Evolutionary conservation across 1,140 invertebrate genomes (phyloP), one percentile per base, ranked within the genome.

Genomic region (Leptopilina clavipes): DNA sequence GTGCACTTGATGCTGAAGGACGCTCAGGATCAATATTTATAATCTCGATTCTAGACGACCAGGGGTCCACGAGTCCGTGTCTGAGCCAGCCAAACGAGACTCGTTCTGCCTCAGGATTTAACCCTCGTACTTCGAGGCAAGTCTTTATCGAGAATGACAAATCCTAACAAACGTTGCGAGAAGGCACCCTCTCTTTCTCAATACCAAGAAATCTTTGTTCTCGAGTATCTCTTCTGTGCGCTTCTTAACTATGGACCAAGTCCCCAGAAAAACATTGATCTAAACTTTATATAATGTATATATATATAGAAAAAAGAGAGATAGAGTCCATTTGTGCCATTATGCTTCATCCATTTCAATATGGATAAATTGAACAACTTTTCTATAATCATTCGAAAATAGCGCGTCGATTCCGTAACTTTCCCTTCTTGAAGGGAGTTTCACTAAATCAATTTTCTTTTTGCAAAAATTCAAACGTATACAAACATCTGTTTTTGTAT

Each of bases 1-100:
- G 88, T 85, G 78, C 83, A 86, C 87, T 89, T 81, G 75, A 85
- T 78, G 72, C 79, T 89, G 81, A 87, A 88, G 88, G 83, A 89
- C 86, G 85, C 86, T 84, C 81, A 86, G 87, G 85, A 89, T 89
- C 88, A 89, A 89, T 89, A 89, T 89, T 89, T 89, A 89, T 89
- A 89, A 88, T 89, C 88, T 88, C 84, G 83, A 88, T 87, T 88
- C 82, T 83, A 81, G 84, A 88, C 84, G 86, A 81, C 83, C 86
- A 85, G 84, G 83, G 82, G 81, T 82, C 82, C 76, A 75, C 81
- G 83, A 73, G 79, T 83, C 79, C 79, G 80, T 80, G 80, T 81
- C 81, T 79, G 40, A 78, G 75, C 73, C 79, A 78, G 48, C 80
- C 81, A 82, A 85, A 85, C 82, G 78, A 85, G 79, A 82, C 78